A percentile compares a stretch with the other conserved stretches of the same genome.
Evolutionary conservation across 2,888 invertebrate genomes (phyloP).

Genomic region (Embidobia sp.): DNA sequence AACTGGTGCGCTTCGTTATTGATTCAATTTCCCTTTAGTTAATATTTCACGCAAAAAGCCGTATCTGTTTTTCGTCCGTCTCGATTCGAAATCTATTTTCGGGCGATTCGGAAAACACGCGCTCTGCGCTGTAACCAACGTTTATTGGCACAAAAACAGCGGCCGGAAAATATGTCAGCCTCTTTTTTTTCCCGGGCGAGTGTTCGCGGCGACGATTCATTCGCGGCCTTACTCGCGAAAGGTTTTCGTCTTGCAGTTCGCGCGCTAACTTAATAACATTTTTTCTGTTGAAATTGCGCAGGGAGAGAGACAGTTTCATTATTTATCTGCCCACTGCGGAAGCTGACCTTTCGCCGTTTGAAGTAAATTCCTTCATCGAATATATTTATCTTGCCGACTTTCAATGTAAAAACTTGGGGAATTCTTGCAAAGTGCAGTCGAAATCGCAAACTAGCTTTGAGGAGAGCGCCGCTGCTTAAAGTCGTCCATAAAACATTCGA

Average conservation of each 20-base stretch:
- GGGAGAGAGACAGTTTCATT: not conserved
- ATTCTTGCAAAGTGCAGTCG: conserved; percentile 40
- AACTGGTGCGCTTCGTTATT: conserved; percentile 14
- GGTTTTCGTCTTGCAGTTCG: too few species aligned
- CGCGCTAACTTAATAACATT: too few species aligned
- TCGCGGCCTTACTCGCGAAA: too few species aligned
- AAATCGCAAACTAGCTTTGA: conserved; percentile 46
- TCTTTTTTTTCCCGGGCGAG: too few species aligned
- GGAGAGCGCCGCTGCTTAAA: conserved; percentile 23
- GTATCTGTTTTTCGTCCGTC: conserved; percentile 26
- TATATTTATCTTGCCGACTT: conserved; percentile 33
- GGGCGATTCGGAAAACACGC: conserved; percentile 21
- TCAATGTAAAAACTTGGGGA: conserved; percentile 20
- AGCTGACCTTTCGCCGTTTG: not conserved
- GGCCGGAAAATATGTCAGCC: not conserved
- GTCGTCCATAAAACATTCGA: conserved; percentile 53
- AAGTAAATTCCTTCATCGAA: conserved; percentile 28
- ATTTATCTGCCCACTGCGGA: not conserved
- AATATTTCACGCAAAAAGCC: conserved; percentile 36
- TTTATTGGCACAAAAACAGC: conserved; percentile 36
- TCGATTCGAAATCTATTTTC: conserved; percentile 43
- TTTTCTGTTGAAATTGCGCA: too few species aligned
- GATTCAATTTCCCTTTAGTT: conserved; percentile 39
- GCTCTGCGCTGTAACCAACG: conserved; percentile 20
- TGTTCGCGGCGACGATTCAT: too few species aligned